Base-by-base conservation (phyloP, 2,113 vertebrate species). In the Mustela nigripes region DNA sequence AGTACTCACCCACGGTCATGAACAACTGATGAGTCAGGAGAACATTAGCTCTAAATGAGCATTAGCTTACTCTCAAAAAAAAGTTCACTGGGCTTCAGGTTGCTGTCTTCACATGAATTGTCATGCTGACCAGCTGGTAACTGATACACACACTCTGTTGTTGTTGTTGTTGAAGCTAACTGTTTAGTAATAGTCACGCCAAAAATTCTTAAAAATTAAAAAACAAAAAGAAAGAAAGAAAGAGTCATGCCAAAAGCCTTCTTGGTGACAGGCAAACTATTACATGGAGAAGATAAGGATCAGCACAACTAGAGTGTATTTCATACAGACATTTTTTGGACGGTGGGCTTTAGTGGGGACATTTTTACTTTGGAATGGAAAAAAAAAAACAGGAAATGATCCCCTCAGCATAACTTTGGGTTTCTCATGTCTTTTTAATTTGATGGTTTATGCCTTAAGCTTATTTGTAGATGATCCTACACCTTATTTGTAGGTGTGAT, bases 1-100 rank as follows among this genome's bases (percentile, higher is more conserved):
- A 33, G 8, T n/a, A 31, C n/a, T 79, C 39, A 26, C 3, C 16
- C 9, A 6, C 69, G 12, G 33, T 67, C 19, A n/a, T 1, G 42
- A 58, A 45, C 39, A 67, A 2, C 0, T 14, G 10, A 36, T 16
- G 11, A 26, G 16, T 28, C 4, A 2, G 53, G 7, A 53, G 22
- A 31, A 16, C 14, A 8, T 33, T 21, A 7, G 2, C 42, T 24
- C 56, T n/a, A 31, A 74, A 21, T 33, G 48, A 79, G 76, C 28
- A 53, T 53, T 53, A 63, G 19, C 69, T 42, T 3, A 19, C 36
- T 87, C 26, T 48, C 45, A 58, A 18, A 19, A 15, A 83, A 45
- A 10, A 1, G 8, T 1, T 26, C 21, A 16, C 1, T 31, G 76
- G 58, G 19, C 9, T 28, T 67, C 7, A 16, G 0, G 5, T 7